These are phyloP conservation scores for Apotomis betuletana DNA, from an alignment of 2,888 invertebrate species.

Conservation along the genomic window DNA sequence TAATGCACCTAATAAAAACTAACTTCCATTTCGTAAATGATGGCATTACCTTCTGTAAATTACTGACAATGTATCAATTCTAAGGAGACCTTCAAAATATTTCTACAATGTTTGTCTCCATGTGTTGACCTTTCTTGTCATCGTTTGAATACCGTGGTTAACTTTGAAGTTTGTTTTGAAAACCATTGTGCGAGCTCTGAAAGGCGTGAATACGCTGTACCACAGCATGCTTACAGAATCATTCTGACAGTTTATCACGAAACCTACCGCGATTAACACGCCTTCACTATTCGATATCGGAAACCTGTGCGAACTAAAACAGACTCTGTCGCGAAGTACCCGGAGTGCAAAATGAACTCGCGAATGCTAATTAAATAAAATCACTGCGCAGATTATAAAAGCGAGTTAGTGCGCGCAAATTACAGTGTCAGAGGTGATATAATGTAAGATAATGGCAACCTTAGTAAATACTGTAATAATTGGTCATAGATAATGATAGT, in stretches of 20 bases:
- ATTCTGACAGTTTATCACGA: slow-evolving; percentile 39
- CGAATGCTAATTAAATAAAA: slow-evolving; percentile 33
- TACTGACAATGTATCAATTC: too few species aligned
- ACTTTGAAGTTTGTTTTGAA: slow-evolving; percentile 10
- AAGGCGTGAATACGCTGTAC: slow-evolving; percentile 29
- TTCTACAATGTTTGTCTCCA: not conserved
- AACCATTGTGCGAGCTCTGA: slow-evolving; percentile 32
- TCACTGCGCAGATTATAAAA: slow-evolving; percentile 26
- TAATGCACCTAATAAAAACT: too few species aligned
- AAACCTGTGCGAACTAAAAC: slow-evolving; percentile 25
- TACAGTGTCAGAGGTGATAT: slow-evolving; percentile 41
- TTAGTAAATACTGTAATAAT: slow-evolving; percentile 26
- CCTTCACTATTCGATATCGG: slow-evolving; percentile 34
- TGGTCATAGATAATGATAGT: slow-evolving; percentile 29
- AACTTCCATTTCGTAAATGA: too few species aligned
- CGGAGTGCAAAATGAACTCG: slow-evolving; percentile 19
- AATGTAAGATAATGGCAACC: slow-evolving; percentile 39
- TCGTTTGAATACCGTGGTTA: slow-evolving; percentile 8
- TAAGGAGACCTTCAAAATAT: too few species aligned
- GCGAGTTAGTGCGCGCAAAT: slow-evolving; percentile 41
- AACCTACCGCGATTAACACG: slow-evolving; percentile 42
- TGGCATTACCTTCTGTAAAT: too few species aligned
- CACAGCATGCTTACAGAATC: slow-evolving; percentile 30
- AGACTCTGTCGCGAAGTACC: slow-evolving; percentile 10
- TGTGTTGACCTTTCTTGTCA: slow-evolving; percentile 18